Evolutionary conservation across 2,797 vertebrate genomes (phyloP).

Genomic region (Crax fasciolata): DNA sequence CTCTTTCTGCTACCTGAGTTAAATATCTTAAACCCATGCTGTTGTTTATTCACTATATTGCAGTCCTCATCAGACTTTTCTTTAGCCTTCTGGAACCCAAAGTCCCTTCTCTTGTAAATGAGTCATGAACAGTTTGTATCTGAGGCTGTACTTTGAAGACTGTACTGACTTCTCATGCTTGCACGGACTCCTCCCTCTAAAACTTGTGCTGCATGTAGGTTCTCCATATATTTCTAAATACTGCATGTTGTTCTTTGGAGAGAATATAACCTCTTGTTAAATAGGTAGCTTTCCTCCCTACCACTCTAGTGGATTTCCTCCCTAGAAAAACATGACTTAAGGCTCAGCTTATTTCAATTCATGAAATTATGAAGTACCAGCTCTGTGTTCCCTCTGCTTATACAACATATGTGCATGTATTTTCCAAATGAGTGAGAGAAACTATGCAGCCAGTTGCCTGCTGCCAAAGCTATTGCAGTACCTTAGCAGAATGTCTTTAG

Average conservation of each 20-base stretch:
- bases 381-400: not conserved
- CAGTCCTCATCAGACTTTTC: not conserved
- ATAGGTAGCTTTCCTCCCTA: not conserved
- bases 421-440: not conserved
- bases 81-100: not conserved
- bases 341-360: not conserved
- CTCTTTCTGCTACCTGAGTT: not conserved
- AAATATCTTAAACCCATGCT: constrained; percentile 7
- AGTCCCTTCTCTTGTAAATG: not conserved
- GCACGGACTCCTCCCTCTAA: not conserved
- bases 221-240: not conserved
- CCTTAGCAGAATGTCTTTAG: not conserved
- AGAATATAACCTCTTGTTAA: not conserved
- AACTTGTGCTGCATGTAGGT: not conserved
- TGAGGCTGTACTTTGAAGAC: not conserved
- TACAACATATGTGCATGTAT: fast-evolving
- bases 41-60: constrained; percentile 44
- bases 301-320: not conserved
- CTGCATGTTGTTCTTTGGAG: not conserved
- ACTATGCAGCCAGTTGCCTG: not conserved
- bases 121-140: not conserved
- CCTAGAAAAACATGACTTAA: not conserved
- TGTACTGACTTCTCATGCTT: not conserved
- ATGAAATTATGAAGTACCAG: not conserved
- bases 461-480: not conserved